phyloP scores from a whole-genome alignment of 2,888 invertebrate genomes.

The Branchipolynoe longqiensis region DNA sequence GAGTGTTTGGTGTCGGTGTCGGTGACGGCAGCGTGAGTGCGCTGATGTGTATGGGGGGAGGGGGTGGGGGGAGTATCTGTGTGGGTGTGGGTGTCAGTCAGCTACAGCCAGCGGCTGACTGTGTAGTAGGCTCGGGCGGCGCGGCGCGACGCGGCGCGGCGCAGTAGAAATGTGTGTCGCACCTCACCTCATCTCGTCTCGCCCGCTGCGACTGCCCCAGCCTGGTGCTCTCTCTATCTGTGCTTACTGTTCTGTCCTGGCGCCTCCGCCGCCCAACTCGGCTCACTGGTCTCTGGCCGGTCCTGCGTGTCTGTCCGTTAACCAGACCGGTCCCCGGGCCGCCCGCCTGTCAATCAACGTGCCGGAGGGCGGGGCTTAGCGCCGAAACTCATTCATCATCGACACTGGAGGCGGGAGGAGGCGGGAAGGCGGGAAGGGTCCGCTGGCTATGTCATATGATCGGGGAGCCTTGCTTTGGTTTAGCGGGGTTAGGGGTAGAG shows the following conservation, averaged over 20 bases:
- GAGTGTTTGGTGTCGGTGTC: neutral
- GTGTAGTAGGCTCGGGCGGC: neutral
- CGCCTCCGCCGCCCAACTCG: constrained; percentile 1
- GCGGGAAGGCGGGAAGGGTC: neutral
- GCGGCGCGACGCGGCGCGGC: neutral
- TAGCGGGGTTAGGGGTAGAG: neutral
- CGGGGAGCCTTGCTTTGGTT: too few relatives aligned
- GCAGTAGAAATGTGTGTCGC: neutral
- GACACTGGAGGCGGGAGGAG: neutral
- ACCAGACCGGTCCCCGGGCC: constrained; percentile 12
- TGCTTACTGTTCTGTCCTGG: neutral
- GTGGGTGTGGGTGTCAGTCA: neutral
- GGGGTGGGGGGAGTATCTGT: neutral
- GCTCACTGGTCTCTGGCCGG: constrained; percentile 13
- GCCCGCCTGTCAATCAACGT: constrained; percentile 19
- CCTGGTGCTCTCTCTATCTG: neutral
- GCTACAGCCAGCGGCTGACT: neutral
- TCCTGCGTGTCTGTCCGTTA: neutral
- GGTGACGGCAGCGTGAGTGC: neutral
- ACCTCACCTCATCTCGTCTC: neutral
- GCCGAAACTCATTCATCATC: constrained; percentile 15
- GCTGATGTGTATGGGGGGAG: neutral
- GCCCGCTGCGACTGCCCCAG: neutral
- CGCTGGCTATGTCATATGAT: too few relatives aligned
- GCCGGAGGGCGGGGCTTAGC: neutral